Evolutionary conservation across 2,797 vertebrate species (phyloP).

Genomic region (Ptychobarbus kaznakovi): DNA sequence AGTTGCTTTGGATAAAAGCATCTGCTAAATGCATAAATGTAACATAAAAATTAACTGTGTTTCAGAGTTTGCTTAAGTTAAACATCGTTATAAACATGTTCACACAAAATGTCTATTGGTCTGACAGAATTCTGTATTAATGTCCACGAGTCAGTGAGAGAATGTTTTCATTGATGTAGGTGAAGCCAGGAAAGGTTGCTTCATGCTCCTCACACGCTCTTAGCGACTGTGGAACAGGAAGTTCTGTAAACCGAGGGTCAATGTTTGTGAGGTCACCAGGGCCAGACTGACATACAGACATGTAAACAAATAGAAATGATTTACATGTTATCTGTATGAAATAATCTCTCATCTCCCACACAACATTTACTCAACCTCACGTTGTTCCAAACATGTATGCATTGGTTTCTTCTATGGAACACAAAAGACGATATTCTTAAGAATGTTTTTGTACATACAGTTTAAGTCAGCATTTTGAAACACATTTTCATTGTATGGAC

Average conservation of each 20-base stretch:
- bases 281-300: conserved; percentile 66
- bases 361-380: background rate
- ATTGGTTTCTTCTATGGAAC: background rate
- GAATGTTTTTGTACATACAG: background rate
- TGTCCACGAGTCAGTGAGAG: conserved; percentile 11
- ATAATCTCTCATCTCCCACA: background rate
- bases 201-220: conserved; percentile 60
- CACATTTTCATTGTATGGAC: background rate
- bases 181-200: conserved; percentile 76
- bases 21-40: no score
- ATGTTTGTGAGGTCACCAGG: conserved; percentile 79
- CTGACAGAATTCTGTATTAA: conserved; percentile 14
- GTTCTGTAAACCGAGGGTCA: conserved; percentile 78
- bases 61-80: conserved; percentile 8
- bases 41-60: background rate
- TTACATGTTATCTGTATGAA: background rate
- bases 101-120: conserved; percentile 27
- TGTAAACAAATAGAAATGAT: background rate
- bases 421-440: background rate
- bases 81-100: conserved; percentile 17
- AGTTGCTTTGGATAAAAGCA: no score
- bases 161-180: conserved; percentile 67
- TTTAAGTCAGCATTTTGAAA: no score
- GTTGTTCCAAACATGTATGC: background rate
- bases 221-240: conserved; percentile 74